phyloP scores from a whole-genome alignment of 2,888 invertebrate genomes.

The Trissolcus japonicus region DNA sequence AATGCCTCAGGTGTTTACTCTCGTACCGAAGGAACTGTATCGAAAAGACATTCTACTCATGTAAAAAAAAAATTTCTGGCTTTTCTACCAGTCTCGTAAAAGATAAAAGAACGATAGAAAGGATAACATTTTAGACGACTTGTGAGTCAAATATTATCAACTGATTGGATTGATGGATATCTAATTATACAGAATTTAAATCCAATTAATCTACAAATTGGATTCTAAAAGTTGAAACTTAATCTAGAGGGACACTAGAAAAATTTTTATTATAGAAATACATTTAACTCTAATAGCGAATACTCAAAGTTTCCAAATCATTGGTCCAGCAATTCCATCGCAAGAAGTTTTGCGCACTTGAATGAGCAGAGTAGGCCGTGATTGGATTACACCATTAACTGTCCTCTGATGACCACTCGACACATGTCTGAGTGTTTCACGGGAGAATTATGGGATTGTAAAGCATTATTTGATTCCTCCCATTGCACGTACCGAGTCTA shows the following conservation, averaged over 20 bases:
- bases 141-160: no score
- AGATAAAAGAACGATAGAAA: constrained; percentile 21
- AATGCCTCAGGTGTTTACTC: constrained; percentile 53
- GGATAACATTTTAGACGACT: no score
- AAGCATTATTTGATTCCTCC: constrained; percentile 33
- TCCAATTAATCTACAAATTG: no score
- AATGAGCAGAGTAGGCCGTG: constrained; percentile 42
- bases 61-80: constrained; percentile 36
- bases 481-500: constrained; percentile 9
- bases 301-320: constrained; percentile 32
- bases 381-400: constrained; percentile 64
- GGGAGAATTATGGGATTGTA: constrained; percentile 49
- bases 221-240: no score
- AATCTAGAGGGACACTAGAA: no score
- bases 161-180: no score
- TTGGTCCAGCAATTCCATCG: constrained; percentile 38
- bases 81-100: constrained; percentile 31
- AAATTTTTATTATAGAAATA: no score
- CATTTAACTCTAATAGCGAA: constrained; percentile 4
- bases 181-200: no score
- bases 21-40: constrained; percentile 41
- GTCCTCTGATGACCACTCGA: constrained; percentile 59
- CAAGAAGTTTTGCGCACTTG: constrained; percentile 40
- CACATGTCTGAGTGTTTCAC: constrained; percentile 50
- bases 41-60: constrained; percentile 38